These are phyloP conservation scores for Callipepla californica DNA, from an alignment of 2,113 vertebrate genomes.

Conservation along the genomic window DNA sequence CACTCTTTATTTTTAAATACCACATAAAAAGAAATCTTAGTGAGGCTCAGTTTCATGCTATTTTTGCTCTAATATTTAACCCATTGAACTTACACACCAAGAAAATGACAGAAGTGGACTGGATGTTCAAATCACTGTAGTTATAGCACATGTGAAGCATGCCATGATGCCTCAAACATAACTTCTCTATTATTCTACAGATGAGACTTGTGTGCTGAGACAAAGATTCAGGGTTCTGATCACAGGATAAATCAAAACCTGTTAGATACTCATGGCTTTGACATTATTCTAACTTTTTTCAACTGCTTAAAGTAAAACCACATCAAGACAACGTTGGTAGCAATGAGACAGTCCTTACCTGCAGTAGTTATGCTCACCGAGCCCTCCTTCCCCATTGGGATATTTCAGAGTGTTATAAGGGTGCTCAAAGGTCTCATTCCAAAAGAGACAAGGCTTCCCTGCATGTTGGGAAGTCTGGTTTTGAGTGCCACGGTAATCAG, in stretches of 20 bases:
- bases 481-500: constrained; percentile 93
- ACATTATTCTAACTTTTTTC: not conserved
- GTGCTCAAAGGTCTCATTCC: constrained; percentile 98
- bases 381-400: constrained; percentile 92
- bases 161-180: not conserved
- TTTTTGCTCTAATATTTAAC: constrained; percentile 1
- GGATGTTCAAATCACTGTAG: not conserved
- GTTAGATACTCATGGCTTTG: not conserved
- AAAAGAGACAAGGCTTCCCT: constrained; percentile 94
- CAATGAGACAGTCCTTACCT: constrained; percentile 79
- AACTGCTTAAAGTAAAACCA: not conserved
- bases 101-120: not conserved
- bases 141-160: not conserved
- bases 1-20: not conserved
- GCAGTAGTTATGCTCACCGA: constrained; percentile 96
- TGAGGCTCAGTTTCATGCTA: not conserved
- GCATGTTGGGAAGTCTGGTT: constrained; percentile 89
- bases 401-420: constrained; percentile 97
- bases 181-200: not conserved
- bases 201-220: not conserved
- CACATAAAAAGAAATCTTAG: not conserved
- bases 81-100: rapidly evolving
- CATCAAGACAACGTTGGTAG: not conserved
- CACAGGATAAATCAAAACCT: not conserved
- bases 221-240: not conserved